phyloP scores from a whole-genome alignment of 2,888 invertebrate genomes.

The Drosophila trichaetosa region DNA sequence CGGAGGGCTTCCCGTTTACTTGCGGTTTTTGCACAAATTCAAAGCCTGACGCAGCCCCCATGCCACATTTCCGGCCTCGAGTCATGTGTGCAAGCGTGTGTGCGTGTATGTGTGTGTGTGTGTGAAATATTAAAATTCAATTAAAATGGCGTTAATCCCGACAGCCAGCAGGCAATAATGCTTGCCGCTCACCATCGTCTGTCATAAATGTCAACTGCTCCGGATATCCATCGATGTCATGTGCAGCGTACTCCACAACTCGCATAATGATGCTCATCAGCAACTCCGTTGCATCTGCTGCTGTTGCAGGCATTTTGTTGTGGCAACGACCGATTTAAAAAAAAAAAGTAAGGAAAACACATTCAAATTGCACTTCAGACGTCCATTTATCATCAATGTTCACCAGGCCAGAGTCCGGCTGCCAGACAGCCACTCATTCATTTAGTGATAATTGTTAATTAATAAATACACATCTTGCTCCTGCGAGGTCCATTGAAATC shows the following conservation, averaged over 20 bases:
- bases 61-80: constrained; percentile 37
- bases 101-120: constrained; percentile 31
- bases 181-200: constrained; percentile 44
- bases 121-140: constrained; percentile 83
- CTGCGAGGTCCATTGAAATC: constrained; percentile 28
- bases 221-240: constrained; percentile 67
- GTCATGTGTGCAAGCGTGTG: constrained; percentile 58
- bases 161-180: constrained; percentile 63
- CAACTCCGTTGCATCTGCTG: constrained; percentile 13
- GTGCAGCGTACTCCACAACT: constrained; percentile 50
- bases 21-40: constrained; percentile 67
- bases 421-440: constrained; percentile 34
- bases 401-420: not conserved
- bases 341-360: constrained; percentile 10
- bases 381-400: constrained; percentile 68
- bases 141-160: constrained; percentile 82
- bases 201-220: constrained; percentile 81
- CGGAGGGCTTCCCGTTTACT: constrained; percentile 63
- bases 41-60: constrained; percentile 54
- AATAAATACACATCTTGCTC: constrained; percentile 65
- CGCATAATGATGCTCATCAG: constrained; percentile 76
- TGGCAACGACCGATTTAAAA: constrained; percentile 62
- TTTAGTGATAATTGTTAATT: constrained; percentile 80
- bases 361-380: constrained; percentile 79
- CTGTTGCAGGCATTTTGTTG: constrained; percentile 23